A percentile compares a stretch with the other conserved stretches of the same genome.
phyloP scores from a whole-genome alignment of 2,113 vertebrate genomes.

The Hippocampus abdominalis region DNA sequence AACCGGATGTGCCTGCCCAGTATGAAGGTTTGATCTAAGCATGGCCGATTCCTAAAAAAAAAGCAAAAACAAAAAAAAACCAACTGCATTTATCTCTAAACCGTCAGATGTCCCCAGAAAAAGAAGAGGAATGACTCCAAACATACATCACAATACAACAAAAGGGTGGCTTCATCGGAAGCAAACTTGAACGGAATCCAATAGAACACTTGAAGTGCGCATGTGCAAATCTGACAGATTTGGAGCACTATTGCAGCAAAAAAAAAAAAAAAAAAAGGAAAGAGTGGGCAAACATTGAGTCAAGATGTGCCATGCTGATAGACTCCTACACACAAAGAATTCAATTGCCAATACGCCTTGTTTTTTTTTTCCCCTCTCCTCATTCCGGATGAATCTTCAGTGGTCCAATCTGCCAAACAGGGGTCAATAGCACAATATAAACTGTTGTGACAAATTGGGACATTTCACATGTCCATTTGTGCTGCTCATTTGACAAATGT shows the following conservation, averaged over 20 bases:
- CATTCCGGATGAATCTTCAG: not conserved
- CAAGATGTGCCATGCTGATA: not conserved
- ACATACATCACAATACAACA: not conserved
- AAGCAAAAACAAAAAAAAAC: no score
- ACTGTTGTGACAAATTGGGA: not conserved
- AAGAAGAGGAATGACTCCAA: not conserved
- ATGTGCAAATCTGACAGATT: no score
- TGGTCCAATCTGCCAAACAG: not conserved
- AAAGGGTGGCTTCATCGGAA: not conserved
- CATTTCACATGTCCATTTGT: not conserved
- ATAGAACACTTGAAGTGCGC: no score
- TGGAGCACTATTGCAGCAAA: no score
- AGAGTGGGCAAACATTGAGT: not conserved
- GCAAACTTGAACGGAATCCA: not conserved
- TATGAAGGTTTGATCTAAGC: slow-evolving; percentile 4
- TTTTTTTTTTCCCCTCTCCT: not conserved
- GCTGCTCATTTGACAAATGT: not conserved
- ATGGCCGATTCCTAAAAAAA: not conserved
- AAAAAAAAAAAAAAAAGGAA: no score
- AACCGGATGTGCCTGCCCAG: slow-evolving; percentile 7
- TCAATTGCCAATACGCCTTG: not conserved
- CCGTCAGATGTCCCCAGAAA: not conserved
- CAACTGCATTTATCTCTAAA: not conserved
- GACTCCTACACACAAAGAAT: not conserved
- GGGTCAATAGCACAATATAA: not conserved